Evolutionary conservation across 2,888 invertebrate species (phyloP).

Genomic region (Auanema freiburgensis): DNA sequence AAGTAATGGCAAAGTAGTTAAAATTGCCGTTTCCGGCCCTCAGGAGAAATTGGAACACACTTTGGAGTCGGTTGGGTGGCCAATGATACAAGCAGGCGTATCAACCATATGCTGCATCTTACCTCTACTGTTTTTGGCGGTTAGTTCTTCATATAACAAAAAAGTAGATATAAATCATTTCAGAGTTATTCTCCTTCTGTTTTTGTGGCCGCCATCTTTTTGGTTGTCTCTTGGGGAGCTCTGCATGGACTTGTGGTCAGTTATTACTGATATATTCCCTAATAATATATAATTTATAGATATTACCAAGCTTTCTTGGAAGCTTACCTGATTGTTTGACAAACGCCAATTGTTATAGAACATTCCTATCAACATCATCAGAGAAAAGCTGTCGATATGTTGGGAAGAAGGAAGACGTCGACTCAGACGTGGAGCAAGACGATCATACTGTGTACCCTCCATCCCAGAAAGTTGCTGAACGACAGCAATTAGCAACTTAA

Average conservation of each 20-base stretch:
- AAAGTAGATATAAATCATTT: not conserved
- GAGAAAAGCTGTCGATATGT: conserved; percentile 53
- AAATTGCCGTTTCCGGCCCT: conserved; percentile 48
- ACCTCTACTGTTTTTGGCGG: conserved; percentile 53
- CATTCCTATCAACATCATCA: conserved; percentile 52
- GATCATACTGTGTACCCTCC: not conserved
- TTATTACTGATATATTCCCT: not conserved
- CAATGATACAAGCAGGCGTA: conserved; percentile 62
- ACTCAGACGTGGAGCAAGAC: not conserved
- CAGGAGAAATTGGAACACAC: conserved; percentile 54
- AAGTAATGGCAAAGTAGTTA: conserved; percentile 45
- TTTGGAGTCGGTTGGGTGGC: conserved; percentile 57
- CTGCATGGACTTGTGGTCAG: conserved; percentile 54
- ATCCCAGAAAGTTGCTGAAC: not conserved
- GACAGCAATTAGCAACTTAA: too few species aligned
- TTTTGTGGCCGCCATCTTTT: conserved; percentile 59
- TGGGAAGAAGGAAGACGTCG: conserved; percentile 21
- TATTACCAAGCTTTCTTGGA: conserved; percentile 57
- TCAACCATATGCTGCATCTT: conserved; percentile 59
- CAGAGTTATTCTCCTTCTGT: conserved; percentile 59
- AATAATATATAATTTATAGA: conserved; percentile 21
- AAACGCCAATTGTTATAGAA: conserved; percentile 54
- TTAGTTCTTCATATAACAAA: conserved; percentile 1
- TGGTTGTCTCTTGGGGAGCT: conserved; percentile 58
- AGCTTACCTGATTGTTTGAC: conserved; percentile 53